phyloP scores from a whole-genome alignment of 1,140 invertebrate genomes.

The Caenorhabditis inopinata region DNA sequence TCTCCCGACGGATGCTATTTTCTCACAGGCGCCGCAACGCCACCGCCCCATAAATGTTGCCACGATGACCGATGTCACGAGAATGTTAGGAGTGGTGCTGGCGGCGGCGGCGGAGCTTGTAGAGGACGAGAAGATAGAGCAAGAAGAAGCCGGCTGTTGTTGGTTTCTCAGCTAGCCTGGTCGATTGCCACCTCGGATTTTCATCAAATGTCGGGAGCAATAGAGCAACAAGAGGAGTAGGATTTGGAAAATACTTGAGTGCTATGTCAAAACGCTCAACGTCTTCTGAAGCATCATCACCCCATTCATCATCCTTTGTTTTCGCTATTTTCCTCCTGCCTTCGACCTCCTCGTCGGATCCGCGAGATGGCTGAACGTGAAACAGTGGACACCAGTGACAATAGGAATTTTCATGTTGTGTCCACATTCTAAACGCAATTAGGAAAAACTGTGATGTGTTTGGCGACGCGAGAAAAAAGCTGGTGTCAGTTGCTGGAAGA shows the following conservation, averaged over 20 bases:
- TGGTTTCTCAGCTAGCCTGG: conserved; percentile 8
- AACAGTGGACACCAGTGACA: not conserved
- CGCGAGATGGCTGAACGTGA: not conserved
- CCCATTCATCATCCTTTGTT: not conserved
- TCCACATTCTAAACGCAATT: not conserved
- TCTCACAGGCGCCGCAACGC: conserved; percentile 31
- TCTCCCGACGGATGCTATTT: conserved; percentile 19
- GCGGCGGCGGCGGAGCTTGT: not conserved
- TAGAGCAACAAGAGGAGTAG: not conserved
- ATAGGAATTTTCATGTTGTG: not conserved
- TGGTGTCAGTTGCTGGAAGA: not conserved
- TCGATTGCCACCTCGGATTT: conserved; percentile 27
- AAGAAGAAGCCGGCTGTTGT: not conserved
- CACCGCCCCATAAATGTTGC: conserved; percentile 29
- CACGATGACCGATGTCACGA: conserved; percentile 28
- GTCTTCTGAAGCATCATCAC: conserved; percentile 32
- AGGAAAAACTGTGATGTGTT: not conserved
- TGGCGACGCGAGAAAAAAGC: not conserved
- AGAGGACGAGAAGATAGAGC: not conserved
- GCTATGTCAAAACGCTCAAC: conserved; percentile 20
- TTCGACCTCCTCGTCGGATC: not conserved
- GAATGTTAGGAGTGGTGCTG: not conserved
- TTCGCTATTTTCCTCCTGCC: conserved; percentile 10
- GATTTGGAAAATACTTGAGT: not conserved
- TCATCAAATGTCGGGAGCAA: conserved; percentile 23